These are phyloP conservation scores for Lamprologus tigripictilis DNA, from an alignment of 2,113 vertebrate genomes.

Conservation along the genomic window DNA sequence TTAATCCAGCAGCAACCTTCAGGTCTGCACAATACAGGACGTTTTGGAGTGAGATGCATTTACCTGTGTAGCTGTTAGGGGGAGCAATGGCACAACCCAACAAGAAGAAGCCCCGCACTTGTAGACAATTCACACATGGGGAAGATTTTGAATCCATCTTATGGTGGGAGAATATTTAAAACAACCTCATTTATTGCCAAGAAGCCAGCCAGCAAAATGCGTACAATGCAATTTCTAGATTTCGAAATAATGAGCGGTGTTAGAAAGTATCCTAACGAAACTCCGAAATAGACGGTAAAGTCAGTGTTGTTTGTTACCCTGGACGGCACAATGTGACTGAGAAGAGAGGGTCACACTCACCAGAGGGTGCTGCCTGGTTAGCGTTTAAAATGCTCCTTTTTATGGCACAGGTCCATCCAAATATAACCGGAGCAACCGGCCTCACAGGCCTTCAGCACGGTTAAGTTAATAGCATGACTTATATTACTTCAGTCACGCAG, in stretches of 20 bases:
- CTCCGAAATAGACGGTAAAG: background rate
- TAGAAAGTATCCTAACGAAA: background rate
- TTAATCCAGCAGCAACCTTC: background rate
- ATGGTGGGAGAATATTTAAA: background rate
- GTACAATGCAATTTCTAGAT: background rate
- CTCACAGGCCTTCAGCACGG: background rate
- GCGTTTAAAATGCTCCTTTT: background rate
- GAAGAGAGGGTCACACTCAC: background rate
- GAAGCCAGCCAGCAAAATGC: background rate
- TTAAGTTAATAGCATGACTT: background rate
- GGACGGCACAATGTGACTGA: background rate
- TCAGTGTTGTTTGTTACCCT: background rate
- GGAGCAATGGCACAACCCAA: constrained; percentile 6
- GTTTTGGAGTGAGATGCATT: background rate
- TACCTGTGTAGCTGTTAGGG: background rate
- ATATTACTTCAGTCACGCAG: background rate
- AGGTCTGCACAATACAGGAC: background rate
- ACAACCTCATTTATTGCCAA: background rate
- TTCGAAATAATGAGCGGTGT: background rate
- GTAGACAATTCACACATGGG: background rate
- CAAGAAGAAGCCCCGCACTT: background rate
- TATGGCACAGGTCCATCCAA: background rate
- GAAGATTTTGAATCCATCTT: background rate
- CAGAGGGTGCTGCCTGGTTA: background rate
- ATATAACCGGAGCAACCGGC: background rate